These are phyloP conservation scores for Ailuropoda melanoleuca DNA, from an alignment of 2,113 vertebrate genomes.

Conservation along the genomic window DNA sequence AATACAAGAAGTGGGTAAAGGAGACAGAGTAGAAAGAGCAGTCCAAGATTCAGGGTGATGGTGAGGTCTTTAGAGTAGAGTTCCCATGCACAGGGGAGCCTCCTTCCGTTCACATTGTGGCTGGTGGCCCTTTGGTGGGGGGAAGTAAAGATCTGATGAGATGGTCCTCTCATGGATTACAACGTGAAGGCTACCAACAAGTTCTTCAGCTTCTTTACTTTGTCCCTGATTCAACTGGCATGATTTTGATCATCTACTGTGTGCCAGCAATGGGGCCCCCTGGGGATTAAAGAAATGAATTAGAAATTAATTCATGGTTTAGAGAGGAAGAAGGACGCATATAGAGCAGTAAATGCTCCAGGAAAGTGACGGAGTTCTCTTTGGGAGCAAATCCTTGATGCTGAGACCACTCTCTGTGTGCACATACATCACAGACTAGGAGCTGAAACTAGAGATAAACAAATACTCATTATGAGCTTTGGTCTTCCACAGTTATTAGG, in stretches of 20 bases:
- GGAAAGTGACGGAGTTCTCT: background rate
- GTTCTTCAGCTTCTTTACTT: background rate
- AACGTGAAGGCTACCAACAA: background rate
- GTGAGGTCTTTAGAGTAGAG: too few relatives aligned
- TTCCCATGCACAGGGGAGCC: background rate
- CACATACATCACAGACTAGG: background rate
- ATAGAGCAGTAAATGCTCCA: accelerated
- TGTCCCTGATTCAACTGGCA: background rate
- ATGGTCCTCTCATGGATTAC: background rate
- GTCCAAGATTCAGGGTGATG: background rate
- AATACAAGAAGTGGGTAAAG: background rate
- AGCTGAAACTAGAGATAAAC: background rate
- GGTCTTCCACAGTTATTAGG: background rate
- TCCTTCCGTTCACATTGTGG: background rate
- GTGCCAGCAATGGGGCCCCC: background rate
- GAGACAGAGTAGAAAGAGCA: background rate
- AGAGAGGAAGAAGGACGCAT: background rate
- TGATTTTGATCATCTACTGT: background rate
- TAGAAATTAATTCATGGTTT: background rate
- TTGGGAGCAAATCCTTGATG: background rate
- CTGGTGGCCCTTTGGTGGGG: background rate
- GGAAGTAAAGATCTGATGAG: background rate
- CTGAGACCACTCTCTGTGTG: background rate
- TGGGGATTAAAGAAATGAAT: background rate
- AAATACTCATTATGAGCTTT: constrained; percentile 13